Percentiles rank a stretch among this genome's conserved stretches.
phyloP scores from a whole-genome alignment of 1,140 invertebrate species.

The Drosophila bocqueti region DNA sequence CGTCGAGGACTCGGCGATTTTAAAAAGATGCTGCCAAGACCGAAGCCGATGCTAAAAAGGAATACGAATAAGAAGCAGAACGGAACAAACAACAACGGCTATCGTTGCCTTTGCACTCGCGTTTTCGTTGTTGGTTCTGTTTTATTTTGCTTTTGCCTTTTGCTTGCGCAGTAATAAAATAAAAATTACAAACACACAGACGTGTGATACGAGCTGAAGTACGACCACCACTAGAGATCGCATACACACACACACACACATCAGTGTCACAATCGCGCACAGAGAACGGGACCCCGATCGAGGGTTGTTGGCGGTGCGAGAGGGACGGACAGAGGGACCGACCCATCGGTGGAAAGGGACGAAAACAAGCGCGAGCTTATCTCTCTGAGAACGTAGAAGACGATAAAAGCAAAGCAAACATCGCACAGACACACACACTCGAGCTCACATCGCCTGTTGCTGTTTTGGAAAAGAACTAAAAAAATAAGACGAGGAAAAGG shows the following conservation, averaged over 20 bases:
- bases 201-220: conserved; percentile 69
- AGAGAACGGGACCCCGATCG: conserved; percentile 16
- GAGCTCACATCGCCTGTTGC: conserved; percentile 44
- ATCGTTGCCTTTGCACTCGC: conserved; percentile 17
- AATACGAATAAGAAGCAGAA: conserved; percentile 25
- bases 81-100: conserved; percentile 14
- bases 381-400: conserved; percentile 62
- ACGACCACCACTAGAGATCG: conserved; percentile 67
- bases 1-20: conserved; percentile 10
- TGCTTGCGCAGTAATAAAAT: conserved; percentile 71
- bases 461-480: conserved; percentile 47
- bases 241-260: conserved; percentile 23
- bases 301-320: conserved; percentile 11
- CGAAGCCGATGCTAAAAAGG: conserved; percentile 10
- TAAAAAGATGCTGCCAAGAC: background rate
- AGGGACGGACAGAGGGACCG: conserved; percentile 37
- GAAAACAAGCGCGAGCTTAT: conserved; percentile 63
- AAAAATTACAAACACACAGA: conserved; percentile 57
- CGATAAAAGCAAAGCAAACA: conserved; percentile 82
- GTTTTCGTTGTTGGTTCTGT: conserved; percentile 15
- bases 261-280: conserved; percentile 13
- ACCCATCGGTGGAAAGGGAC: conserved; percentile 31
- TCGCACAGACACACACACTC: conserved; percentile 32
- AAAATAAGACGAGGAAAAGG: conserved; percentile 32
- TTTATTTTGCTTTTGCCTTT: conserved; percentile 35